Percentiles rank a stretch among this genome's conserved stretches.
These are phyloP conservation scores for Hyphantria cunea DNA, from an alignment of 1,140 invertebrate species.

Conservation along the genomic window DNA sequence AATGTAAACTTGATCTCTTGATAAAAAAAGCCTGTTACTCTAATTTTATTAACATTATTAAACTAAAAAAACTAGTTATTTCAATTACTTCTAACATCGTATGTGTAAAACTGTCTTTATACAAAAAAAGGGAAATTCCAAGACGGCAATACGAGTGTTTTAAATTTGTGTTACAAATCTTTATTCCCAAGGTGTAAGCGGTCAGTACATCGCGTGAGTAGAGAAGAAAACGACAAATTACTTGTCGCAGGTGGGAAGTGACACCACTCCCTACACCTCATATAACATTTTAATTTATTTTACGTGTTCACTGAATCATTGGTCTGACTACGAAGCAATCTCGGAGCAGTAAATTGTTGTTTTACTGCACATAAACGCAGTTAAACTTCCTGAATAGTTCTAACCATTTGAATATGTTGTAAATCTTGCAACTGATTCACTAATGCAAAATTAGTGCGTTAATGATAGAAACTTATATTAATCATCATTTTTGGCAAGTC, in stretches of 20 bases:
- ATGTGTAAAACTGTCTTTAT: neutral
- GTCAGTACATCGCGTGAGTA: conserved; percentile 30
- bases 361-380: conserved; percentile 23
- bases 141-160: neutral
- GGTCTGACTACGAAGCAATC: conserved; percentile 7
- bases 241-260: conserved; percentile 35
- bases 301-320: conserved; percentile 28
- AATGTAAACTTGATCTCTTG: too few relatives aligned
- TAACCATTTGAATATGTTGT: neutral
- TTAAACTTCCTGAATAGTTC: conserved; percentile 8
- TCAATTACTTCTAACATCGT: neutral
- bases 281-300: conserved; percentile 43
- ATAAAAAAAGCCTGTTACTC: too few relatives aligned
- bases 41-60: neutral
- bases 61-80: neutral
- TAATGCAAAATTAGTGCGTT: too few relatives aligned
- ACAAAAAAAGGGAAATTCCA: neutral
- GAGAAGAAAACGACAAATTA: conserved; percentile 33
- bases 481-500: too few relatives aligned
- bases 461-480: too few relatives aligned
- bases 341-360: conserved; percentile 10
- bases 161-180: conserved; percentile 13
- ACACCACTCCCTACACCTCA: conserved; percentile 25
- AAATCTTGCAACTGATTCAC: too few relatives aligned
- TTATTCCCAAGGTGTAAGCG: conserved; percentile 7